phyloP scores from a whole-genome alignment of 2,888 invertebrate genomes.

The Stenotaenia linearis region DNA sequence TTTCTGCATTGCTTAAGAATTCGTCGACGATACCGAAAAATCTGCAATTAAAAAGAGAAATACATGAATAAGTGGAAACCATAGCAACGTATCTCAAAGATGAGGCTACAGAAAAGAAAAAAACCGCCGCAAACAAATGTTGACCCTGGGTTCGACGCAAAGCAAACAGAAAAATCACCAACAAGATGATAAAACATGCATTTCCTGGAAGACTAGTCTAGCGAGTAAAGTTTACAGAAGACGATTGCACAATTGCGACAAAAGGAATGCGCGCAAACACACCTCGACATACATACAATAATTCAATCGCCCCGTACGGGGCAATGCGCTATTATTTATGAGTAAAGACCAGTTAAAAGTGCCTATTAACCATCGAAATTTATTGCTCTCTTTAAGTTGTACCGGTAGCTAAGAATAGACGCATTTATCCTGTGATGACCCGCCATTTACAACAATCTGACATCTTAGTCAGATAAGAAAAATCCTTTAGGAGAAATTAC shows the following conservation, averaged over 20 bases:
- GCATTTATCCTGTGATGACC: background rate
- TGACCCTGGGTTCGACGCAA: slow-evolving; percentile 21
- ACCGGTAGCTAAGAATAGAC: slow-evolving; percentile 8
- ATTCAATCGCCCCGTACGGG: background rate
- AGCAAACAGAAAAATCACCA: slow-evolving; percentile 2
- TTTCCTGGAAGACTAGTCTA: slow-evolving; percentile 6
- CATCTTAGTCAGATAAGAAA: slow-evolving; percentile 19
- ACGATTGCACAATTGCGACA: slow-evolving; percentile 23
- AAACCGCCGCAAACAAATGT: background rate
- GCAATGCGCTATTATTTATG: slow-evolving; percentile 1
- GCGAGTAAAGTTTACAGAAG: slow-evolving; percentile 1
- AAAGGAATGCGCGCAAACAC: background rate
- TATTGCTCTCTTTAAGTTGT: background rate
- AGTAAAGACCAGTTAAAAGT: background rate
- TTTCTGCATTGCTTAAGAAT: background rate
- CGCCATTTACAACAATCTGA: background rate
- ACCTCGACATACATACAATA: background rate
- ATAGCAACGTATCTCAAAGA: background rate
- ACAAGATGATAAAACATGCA: slow-evolving; percentile 23
- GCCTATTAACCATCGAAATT: background rate
- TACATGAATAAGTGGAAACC: background rate
- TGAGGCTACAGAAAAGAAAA: background rate
- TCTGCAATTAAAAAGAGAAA: background rate
- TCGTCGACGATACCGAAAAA: background rate
- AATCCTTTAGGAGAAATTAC: slow-evolving; percentile 17